Evolutionary conservation across 1,140 invertebrate species (phyloP).

Genomic region (Meloidogyne floridensis): DNA sequence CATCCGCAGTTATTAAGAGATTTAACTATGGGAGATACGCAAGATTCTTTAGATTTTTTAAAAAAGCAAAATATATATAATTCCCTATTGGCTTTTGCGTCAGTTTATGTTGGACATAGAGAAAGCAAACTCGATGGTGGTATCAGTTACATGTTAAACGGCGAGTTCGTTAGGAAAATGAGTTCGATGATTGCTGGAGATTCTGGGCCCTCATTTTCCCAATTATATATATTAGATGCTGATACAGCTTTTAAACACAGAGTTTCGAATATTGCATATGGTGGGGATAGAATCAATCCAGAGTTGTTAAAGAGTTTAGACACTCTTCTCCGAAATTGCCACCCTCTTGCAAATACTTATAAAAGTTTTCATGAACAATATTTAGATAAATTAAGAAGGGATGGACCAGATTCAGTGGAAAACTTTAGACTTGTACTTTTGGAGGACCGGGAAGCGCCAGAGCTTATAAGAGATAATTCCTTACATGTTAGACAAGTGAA

Average conservation of each 20-base stretch:
- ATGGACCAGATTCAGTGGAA: slow-evolving; percentile 3
- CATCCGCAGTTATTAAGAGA: too few relatives aligned
- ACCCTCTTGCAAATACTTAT: not conserved
- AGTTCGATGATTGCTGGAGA: not conserved
- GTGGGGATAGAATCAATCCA: not conserved
- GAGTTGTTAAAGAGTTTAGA: not conserved
- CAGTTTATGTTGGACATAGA: not conserved
- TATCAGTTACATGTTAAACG: slow-evolving; percentile 7
- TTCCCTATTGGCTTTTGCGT: slow-evolving; percentile 5
- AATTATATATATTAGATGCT: not conserved
- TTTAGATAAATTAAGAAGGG: not conserved
- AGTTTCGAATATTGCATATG: not conserved
- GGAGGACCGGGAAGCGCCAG: too few relatives aligned
- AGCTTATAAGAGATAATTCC: too few relatives aligned
- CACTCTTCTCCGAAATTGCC: not conserved
- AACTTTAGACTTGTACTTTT: not conserved
- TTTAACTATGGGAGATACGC: not conserved
- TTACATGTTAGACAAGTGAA: too few relatives aligned
- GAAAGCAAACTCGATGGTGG: not conserved
- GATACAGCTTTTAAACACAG: not conserved
- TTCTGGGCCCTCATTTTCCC: not conserved
- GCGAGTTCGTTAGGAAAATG: not conserved
- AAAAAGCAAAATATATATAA: not conserved
- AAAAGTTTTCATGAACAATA: slow-evolving; percentile 3
- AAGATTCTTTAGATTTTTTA: not conserved